Percentiles rank a stretch among this genome's conserved stretches.
Conservation (phyloP, 2,113 vertebrate genomes). For the Amblyopsis rosae region DNA sequence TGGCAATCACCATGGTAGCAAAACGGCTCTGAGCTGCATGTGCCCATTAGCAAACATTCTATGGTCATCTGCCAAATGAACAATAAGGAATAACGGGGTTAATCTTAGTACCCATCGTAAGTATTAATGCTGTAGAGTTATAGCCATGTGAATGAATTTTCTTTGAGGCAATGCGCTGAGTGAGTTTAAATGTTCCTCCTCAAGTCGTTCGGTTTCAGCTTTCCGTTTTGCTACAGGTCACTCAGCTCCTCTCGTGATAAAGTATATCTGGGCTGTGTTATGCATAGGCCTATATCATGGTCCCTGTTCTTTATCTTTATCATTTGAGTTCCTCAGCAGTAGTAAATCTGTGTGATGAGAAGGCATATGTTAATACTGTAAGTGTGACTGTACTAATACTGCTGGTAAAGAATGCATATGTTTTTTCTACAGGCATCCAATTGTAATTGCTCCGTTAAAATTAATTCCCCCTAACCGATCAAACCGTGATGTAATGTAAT, state of each 20-base stretch:
- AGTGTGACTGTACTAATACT: slow-evolving; percentile 42
- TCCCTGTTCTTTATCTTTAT: too few species aligned
- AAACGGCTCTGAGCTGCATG: neutral
- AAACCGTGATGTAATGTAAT: slow-evolving; percentile 45
- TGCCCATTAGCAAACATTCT: neutral
- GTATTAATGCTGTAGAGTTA: slow-evolving; percentile 34
- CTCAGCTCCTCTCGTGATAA: too few species aligned
- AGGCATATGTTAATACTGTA: slow-evolving; percentile 27
- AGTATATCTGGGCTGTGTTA: too few species aligned
- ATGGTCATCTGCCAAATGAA: neutral
- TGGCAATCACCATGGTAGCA: neutral
- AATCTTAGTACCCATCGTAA: slow-evolving; percentile 19
- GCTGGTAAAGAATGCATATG: slow-evolving; percentile 22
- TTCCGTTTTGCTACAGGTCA: too few species aligned
- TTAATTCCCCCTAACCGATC: slow-evolving; percentile 26
- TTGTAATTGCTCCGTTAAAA: slow-evolving; percentile 56
- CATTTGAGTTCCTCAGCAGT: neutral
- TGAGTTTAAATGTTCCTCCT: too few species aligned
- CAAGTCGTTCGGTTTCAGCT: too few species aligned
- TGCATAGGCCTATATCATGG: too few species aligned
- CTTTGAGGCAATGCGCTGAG: neutral
- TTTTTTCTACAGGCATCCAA: slow-evolving; percentile 41
- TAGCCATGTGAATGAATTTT: slow-evolving; percentile 51
- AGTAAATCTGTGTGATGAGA: slow-evolving; percentile 31
- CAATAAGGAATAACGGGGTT: slow-evolving; percentile 13